A percentile compares a stretch with the other conserved stretches of the same genome.
phyloP scores from a whole-genome alignment of 1,140 invertebrate species.

The Papilio helenus region DNA sequence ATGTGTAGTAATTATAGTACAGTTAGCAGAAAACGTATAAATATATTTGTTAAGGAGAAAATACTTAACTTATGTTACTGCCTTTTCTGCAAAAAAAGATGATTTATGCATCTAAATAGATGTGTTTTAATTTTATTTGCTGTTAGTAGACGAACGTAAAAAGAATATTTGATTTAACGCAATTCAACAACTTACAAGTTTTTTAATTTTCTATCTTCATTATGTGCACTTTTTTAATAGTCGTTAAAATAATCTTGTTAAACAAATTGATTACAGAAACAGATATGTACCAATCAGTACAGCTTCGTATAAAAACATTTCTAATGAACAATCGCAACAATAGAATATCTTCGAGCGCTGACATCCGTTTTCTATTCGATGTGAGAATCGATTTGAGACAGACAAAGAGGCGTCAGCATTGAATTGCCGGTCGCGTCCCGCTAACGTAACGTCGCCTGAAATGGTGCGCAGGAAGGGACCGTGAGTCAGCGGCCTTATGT shows the following conservation, averaged over 20 bases:
- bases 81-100: neutral
- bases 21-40: neutral
- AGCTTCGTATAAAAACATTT: neutral
- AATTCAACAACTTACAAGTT: neutral
- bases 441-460: constrained; percentile 70
- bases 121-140: neutral
- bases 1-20: constrained; percentile 18
- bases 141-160: neutral
- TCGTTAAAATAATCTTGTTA: neutral
- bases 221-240: neutral
- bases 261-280: neutral
- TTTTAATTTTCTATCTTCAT: neutral
- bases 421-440: constrained; percentile 59
- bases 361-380: constrained; percentile 41
- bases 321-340: constrained; percentile 29
- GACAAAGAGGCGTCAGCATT: constrained; percentile 62
- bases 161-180: no score
- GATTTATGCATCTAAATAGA: neutral
- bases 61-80: neutral
- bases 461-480: constrained; percentile 69
- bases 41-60: neutral
- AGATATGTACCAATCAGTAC: neutral
- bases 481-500: constrained; percentile 70
- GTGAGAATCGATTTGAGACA: constrained; percentile 47
- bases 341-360: constrained; percentile 12